These are phyloP conservation scores for Geopemphigus sp. DNA, from an alignment of 1,140 invertebrate genomes.

Conservation along the genomic window DNA sequence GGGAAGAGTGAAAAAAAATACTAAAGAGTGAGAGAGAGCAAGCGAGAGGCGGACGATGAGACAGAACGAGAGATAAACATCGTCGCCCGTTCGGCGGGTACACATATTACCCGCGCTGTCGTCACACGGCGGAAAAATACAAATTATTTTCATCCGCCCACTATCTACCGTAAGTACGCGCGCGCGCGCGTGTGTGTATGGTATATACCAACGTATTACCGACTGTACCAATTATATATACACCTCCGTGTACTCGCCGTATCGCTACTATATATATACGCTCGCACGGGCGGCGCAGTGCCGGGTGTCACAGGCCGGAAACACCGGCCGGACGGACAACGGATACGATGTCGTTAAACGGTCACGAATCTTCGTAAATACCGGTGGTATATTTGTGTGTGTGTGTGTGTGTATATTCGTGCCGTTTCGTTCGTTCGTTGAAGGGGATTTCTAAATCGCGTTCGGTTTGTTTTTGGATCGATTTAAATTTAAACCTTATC, in stretches of 20 bases:
- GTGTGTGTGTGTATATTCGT: no score
- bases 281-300: no score
- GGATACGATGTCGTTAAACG: constrained; percentile 1
- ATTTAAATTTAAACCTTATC: no score
- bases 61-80: constrained; percentile 27
- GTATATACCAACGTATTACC: background rate
- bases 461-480: no score
- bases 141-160: constrained; percentile 45
- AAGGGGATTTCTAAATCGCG: no score
- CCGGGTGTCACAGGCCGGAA: constrained; percentile 30
- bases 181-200: background rate
- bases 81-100: constrained; percentile 27
- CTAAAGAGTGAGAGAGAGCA: background rate
- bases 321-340: background rate
- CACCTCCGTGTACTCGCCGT: no score
- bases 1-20: constrained; percentile 4
- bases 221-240: no score
- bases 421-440: no score
- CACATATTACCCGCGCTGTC: background rate
- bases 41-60: background rate
- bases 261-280: no score
- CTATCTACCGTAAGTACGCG: background rate
- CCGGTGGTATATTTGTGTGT: no score
- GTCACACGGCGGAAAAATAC: constrained; percentile 40
- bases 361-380: background rate